These are phyloP conservation scores for Aldrovandia affinis DNA, from an alignment of 2,797 vertebrate species.

Conservation along the genomic window DNA sequence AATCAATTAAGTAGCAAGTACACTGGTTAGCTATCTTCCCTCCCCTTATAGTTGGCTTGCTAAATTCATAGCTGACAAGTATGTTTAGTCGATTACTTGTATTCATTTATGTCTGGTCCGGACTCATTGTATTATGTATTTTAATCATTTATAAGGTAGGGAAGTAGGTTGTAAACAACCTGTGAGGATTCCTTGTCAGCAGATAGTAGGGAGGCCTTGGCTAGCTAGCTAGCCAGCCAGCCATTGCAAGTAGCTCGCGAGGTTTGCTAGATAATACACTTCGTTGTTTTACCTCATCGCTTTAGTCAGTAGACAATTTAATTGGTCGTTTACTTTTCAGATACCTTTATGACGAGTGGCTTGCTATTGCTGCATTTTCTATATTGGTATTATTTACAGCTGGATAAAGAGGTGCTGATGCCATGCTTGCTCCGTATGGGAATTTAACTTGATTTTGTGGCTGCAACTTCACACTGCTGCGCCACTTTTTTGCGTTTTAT, in stretches of 20 bases:
- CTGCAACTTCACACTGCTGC: neutral
- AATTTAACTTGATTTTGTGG: no score
- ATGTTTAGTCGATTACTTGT: neutral
- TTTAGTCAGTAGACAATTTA: no score
- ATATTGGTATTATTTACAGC: no score
- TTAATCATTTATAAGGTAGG: neutral
- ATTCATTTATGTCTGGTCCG: neutral
- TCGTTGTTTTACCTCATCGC: no score
- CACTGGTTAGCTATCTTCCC: neutral
- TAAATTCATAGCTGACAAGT: neutral
- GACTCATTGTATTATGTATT: neutral
- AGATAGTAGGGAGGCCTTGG: neutral
- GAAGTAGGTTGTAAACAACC: neutral
- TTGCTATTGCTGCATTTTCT: no score
- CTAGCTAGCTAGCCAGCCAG: neutral
- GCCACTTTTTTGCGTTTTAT: neutral
- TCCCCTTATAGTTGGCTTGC: neutral
- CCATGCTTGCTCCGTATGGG: no score
- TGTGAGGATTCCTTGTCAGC: neutral
- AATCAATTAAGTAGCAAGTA: neutral
- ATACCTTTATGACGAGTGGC: no score
- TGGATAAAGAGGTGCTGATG: no score
- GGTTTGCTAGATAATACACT: neutral
- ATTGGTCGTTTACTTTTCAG: no score
- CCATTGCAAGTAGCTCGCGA: neutral